Conservation (phyloP, 2,797 vertebrate genomes). For the Sandelia bainsii region DNA sequence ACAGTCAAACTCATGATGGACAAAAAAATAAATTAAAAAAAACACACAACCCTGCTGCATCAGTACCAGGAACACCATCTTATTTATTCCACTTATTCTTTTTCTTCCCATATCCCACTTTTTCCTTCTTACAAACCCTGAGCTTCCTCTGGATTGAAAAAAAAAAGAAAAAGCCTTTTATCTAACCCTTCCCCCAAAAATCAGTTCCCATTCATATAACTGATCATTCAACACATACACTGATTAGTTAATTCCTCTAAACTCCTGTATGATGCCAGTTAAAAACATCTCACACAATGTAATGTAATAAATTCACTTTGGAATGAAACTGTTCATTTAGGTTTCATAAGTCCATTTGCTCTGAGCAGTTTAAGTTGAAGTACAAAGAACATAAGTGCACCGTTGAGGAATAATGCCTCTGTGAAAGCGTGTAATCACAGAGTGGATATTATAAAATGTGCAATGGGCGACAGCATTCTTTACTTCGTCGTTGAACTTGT, state of each 20-base stretch:
- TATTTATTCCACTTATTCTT: slow-evolving; percentile 2
- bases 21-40: neutral
- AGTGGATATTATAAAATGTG: slow-evolving; percentile 9
- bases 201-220: too few relatives aligned
- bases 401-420: neutral
- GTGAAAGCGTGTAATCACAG: slow-evolving; percentile 18
- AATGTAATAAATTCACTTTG: neutral
- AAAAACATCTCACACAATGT: neutral
- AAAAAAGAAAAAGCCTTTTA: too few relatives aligned
- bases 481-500: slow-evolving; percentile 10
- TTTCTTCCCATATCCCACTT: too few relatives aligned
- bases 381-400: slow-evolving; percentile 6
- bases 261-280: too few relatives aligned
- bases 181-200: too few relatives aligned
- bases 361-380: neutral
- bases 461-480: neutral
- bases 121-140: neutral
- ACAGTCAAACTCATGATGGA: neutral
- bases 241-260: too few relatives aligned
- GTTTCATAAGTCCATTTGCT: slow-evolving; percentile 15
- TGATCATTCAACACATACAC: too few relatives aligned
- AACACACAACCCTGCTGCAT: too few relatives aligned
- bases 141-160: too few relatives aligned
- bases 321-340: slow-evolving; percentile 1
- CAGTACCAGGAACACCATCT: neutral